A percentile compares a stretch with the other conserved stretches of the same genome.
Conservation (phyloP, 2,888 invertebrate genomes). For the Eupithecia centaureata region DNA sequence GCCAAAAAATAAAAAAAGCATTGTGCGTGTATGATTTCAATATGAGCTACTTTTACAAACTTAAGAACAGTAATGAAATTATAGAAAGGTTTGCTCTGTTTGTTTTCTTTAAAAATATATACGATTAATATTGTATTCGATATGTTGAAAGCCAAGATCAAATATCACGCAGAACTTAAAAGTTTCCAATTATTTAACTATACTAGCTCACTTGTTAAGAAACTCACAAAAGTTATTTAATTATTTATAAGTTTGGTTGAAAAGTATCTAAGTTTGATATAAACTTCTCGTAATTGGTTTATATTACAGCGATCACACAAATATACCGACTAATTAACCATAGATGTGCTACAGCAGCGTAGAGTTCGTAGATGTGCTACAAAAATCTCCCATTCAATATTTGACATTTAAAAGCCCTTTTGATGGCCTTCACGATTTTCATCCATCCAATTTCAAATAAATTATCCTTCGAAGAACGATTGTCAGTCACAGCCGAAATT, state of each 20-base stretch:
- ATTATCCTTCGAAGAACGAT: too few species aligned
- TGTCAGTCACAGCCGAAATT: too few species aligned
- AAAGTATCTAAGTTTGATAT: background rate
- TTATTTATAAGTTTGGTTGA: background rate
- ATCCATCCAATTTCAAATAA: too few species aligned
- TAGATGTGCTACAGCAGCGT: too few species aligned
- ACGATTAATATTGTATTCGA: too few species aligned
- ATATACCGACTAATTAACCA: too few species aligned
- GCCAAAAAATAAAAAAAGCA: background rate
- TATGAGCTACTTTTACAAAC: background rate
- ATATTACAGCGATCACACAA: background rate
- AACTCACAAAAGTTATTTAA: slow-evolving; percentile 16
- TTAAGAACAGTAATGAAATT: background rate
- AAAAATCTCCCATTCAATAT: too few species aligned
- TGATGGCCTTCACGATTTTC: too few species aligned
- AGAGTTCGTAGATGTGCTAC: too few species aligned
- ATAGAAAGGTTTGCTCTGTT: background rate
- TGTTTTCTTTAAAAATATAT: too few species aligned
- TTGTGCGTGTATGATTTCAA: background rate
- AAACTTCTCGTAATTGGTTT: background rate
- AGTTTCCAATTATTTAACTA: background rate
- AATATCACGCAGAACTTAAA: background rate
- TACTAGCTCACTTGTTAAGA: background rate
- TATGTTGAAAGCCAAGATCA: background rate
- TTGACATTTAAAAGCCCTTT: too few species aligned